Percentiles rank a stretch among this genome's conserved stretches.
phyloP scores from a whole-genome alignment of 2,797 vertebrate genomes.

The Rhynchotus rufescens region DNA sequence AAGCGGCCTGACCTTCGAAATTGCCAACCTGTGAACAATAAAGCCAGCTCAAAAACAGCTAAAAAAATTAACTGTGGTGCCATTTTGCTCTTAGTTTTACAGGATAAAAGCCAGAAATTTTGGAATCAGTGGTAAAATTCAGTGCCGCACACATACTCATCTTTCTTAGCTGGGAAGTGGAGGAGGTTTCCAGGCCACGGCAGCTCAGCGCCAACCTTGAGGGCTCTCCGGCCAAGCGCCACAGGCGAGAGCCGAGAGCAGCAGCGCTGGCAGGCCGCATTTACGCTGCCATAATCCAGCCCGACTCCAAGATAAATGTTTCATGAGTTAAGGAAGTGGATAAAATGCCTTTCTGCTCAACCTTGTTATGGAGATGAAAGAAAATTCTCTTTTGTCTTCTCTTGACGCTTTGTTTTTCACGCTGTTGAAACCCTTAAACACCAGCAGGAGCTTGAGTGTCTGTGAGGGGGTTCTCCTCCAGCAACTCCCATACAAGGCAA shows the following conservation, averaged over 20 bases:
- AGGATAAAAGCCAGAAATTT: conserved; percentile 16
- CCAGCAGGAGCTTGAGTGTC: conserved; percentile 53
- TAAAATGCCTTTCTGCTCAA: conserved; percentile 70
- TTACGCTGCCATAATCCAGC: conserved; percentile 73
- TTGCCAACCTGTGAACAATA: background rate
- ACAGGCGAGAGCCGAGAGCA: conserved; percentile 60
- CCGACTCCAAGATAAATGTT: conserved; percentile 82
- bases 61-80: background rate
- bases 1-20: conserved; percentile 25
- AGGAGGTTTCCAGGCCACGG: conserved; percentile 56
- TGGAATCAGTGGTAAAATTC: background rate
- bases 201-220: conserved; percentile 74
- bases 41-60: background rate
- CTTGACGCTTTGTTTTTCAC: conserved; percentile 73
- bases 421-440: conserved; percentile 70
- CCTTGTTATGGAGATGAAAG: conserved; percentile 84
- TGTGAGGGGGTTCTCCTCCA: conserved; percentile 44
- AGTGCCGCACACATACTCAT: background rate
- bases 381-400: conserved; percentile 75
- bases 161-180: conserved; percentile 29
- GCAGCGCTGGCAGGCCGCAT: conserved; percentile 76
- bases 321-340: conserved; percentile 81
- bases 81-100: conserved; percentile 6
- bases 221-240: conserved; percentile 62
- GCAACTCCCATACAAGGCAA: conserved; percentile 43